Percentiles rank a stretch among this genome's conserved stretches.
These are phyloP conservation scores for Pachyseris speciosa DNA, from an alignment of 64 coral and sea anemone genomes.

Conservation along the genomic window DNA sequence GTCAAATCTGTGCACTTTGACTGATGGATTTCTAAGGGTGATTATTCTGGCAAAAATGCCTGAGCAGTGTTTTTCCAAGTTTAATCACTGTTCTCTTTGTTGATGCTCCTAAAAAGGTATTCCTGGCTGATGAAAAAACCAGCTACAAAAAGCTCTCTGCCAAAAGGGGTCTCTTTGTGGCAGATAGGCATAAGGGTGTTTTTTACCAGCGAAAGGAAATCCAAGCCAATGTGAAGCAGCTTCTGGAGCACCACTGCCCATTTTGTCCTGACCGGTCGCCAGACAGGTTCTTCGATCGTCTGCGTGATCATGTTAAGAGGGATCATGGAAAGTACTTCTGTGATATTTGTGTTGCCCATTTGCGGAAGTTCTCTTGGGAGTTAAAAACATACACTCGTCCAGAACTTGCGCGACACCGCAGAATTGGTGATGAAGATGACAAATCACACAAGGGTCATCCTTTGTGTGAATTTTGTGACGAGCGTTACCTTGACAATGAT, in stretches of 20 bases:
- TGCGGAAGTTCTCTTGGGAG: slow-evolving; percentile 84
- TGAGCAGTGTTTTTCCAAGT: too few species aligned
- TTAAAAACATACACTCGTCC: slow-evolving; percentile 74
- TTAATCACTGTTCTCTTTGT: background rate
- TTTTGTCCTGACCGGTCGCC: slow-evolving; percentile 48
- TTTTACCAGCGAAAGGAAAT: slow-evolving; percentile 67
- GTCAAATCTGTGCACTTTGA: too few species aligned
- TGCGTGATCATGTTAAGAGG: slow-evolving; percentile 78
- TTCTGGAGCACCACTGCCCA: slow-evolving; percentile 78
- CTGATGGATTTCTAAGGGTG: too few species aligned
- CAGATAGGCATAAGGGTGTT: slow-evolving; percentile 57
- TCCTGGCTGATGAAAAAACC: slow-evolving; percentile 33
- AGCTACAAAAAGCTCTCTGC: slow-evolving; percentile 38
- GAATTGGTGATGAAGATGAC: slow-evolving; percentile 85
- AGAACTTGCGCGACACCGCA: slow-evolving; percentile 80
- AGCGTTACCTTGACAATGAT: slow-evolving; percentile 90
- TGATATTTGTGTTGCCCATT: slow-evolving; percentile 83
- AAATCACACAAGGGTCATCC: slow-evolving; percentile 94
- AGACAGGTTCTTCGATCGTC: slow-evolving; percentile 40
- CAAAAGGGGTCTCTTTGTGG: background rate
- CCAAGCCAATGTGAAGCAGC: slow-evolving; percentile 70
- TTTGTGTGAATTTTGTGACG: slow-evolving; percentile 87
- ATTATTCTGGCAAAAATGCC: background rate
- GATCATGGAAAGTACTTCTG: slow-evolving; percentile 77
- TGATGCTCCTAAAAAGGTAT: slow-evolving; percentile 5